Conservation (phyloP, 1,140 invertebrate genomes). For the Spodoptera frugiperda region DNA sequence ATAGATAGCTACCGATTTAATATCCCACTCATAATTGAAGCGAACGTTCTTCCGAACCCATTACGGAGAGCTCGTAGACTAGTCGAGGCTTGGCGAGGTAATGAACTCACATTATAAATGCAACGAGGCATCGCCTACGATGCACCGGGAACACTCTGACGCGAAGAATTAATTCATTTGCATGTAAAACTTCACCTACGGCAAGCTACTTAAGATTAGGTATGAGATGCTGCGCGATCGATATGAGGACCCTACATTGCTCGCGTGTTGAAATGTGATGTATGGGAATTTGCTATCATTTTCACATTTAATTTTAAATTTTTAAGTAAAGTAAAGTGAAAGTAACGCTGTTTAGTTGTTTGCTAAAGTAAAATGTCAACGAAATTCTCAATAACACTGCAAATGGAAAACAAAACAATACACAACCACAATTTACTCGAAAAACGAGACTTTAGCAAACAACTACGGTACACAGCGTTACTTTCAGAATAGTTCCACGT, state of each 20-base stretch:
- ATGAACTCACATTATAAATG: conserved; percentile 86
- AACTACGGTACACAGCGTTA: not conserved
- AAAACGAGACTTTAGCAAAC: not conserved
- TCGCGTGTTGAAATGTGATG: conserved; percentile 7
- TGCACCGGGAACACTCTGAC: conserved; percentile 71
- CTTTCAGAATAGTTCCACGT: conserved; percentile 17
- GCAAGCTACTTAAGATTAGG: conserved; percentile 72
- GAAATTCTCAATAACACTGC: too few species aligned
- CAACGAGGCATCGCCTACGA: conserved; percentile 78
- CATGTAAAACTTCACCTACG: conserved; percentile 81
- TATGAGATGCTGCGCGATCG: conserved; percentile 62
- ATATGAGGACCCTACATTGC: conserved; percentile 45
- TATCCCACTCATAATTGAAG: conserved; percentile 81
- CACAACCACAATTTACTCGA: not conserved
- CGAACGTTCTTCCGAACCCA: conserved; percentile 80
- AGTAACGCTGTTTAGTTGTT: too few species aligned
- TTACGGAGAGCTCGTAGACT: conserved; percentile 71
- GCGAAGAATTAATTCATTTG: conserved; percentile 85
- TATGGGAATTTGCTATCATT: not conserved
- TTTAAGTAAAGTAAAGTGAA: too few species aligned
- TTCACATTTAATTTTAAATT: not conserved
- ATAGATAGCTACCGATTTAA: conserved; percentile 75
- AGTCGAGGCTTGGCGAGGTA: conserved; percentile 71
- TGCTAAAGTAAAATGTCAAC: too few species aligned
- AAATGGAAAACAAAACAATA: too few species aligned